Percentiles rank a stretch among this genome's conserved stretches.
phyloP scores from a whole-genome alignment of 2,113 vertebrate genomes.

The Hemibagrus wyckioides region DNA sequence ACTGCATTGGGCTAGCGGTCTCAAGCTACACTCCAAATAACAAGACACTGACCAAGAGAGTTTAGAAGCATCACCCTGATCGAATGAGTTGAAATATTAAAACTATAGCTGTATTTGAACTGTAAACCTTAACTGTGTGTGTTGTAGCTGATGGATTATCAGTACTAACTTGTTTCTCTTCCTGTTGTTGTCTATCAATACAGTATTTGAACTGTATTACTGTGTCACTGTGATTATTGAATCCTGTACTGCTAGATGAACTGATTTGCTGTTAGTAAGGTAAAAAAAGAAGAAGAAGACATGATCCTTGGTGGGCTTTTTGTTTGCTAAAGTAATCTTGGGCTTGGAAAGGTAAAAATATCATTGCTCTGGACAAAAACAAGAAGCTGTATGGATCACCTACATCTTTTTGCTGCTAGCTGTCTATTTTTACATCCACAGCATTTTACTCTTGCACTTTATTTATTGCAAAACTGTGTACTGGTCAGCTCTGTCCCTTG shows the following conservation, averaged over 20 bases:
- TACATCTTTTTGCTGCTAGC: too few relatives aligned
- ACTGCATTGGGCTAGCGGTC: background rate
- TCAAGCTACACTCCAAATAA: background rate
- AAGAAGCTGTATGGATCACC: too few relatives aligned
- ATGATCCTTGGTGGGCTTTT: background rate
- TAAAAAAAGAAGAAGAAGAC: background rate
- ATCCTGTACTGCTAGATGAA: background rate
- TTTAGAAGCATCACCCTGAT: background rate
- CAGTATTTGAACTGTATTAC: background rate
- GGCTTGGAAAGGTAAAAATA: too few relatives aligned
- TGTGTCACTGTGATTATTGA: background rate
- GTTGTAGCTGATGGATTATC: background rate
- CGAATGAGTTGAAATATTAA: background rate
- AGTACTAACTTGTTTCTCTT: background rate
- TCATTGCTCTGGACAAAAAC: too few relatives aligned
- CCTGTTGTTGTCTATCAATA: background rate
- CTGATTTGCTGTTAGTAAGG: background rate
- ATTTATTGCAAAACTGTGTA: too few relatives aligned
- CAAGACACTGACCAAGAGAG: background rate
- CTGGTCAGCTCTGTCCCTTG: too few relatives aligned
- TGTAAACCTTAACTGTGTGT: background rate
- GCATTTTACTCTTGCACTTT: too few relatives aligned
- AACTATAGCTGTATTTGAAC: background rate
- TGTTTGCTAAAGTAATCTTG: too few relatives aligned
- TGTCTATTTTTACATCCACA: too few relatives aligned